These are phyloP conservation scores for Eupristina koningsbergeri DNA, from an alignment of 1,140 invertebrate genomes.

Conservation along the genomic window DNA sequence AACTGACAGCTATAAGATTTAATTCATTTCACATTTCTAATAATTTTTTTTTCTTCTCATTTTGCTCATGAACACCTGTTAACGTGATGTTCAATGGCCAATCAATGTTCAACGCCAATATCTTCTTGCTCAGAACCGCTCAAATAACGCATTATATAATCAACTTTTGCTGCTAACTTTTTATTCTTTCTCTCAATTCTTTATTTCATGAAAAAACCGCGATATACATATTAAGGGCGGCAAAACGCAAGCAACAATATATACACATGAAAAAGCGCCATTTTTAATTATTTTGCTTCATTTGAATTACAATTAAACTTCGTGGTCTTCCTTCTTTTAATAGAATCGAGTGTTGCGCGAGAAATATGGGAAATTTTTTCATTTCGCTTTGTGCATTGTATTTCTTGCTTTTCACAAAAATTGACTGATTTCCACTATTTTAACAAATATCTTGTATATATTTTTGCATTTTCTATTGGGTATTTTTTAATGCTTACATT, in stretches of 20 bases:
- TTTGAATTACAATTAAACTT: slow-evolving; percentile 42
- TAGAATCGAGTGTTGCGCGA: slow-evolving; percentile 34
- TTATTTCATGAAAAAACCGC: slow-evolving; percentile 43
- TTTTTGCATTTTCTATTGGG: slow-evolving; percentile 31
- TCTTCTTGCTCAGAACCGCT: background rate
- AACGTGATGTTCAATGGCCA: background rate
- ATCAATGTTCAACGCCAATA: background rate
- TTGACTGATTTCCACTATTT: slow-evolving; percentile 42
- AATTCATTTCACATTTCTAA: background rate
- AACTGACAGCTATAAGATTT: background rate
- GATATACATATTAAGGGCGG: slow-evolving; percentile 59
- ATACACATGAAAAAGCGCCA: slow-evolving; percentile 67
- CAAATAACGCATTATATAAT: slow-evolving; percentile 35
- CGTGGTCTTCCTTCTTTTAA: slow-evolving; percentile 16
- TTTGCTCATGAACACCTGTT: background rate
- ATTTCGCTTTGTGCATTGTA: background rate
- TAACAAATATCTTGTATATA: background rate
- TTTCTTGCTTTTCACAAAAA: slow-evolving; percentile 18
- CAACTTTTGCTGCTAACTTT: background rate
- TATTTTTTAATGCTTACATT: no score
- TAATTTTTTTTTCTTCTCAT: background rate
- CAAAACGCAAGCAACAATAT: slow-evolving; percentile 66
- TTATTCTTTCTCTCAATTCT: background rate
- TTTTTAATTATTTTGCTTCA: slow-evolving; percentile 46
- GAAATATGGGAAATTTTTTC: slow-evolving; percentile 34